Base-by-base conservation (phyloP, 2,797 vertebrate genomes). In the Myotis myotis region DNA sequence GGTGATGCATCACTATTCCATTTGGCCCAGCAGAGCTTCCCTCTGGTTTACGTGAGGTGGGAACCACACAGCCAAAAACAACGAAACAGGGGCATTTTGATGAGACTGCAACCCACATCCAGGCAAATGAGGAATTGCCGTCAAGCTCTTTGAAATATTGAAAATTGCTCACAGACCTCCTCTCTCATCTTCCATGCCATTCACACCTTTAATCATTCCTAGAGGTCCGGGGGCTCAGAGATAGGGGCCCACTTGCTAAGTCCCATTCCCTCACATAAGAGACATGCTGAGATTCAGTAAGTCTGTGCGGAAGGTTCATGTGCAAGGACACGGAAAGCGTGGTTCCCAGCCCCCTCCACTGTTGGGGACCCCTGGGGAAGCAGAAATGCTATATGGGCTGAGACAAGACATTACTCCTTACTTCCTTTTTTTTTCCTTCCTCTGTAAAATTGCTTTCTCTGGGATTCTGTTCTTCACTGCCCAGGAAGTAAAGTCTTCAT, bases 381-480 rank as follows among this genome's bases (percentile, higher is more conserved):
- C 28, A 80, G 64, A 72, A 78, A 57, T 22, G 3, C 5, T 36
- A 12, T 33, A 23, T 9, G 19, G 9, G 23, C 36, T 33, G 10
- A 41, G 44, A 41, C 11, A 30, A 70, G 36, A 22, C 7, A 13
- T 22, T 55, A 33, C 28, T 57, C 55, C 13, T 36, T 16, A 19
- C 57, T 57, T 89, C 87, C 41, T 44, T 96, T 30, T 10, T 38
- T 82, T 60, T 47, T 60, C 19, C 25, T 60, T 36, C 28, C 44
- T 93, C 51, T 15, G 44, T 41, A 57, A 44, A 38, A 28, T 81
- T 49, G 55, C 44, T 81, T 95, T 81, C 64, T 33, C 82, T n/a
- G 22, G 22, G 25, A 91, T 62, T 55, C 36, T 33, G 3, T 12
- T 71, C 66, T n/a, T 89, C 23, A 1, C 57, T 53, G 47, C 20